These are phyloP conservation scores for Spongilla lacustris DNA, from an alignment of 37 sponge, comb jelly and placozoan species.

Conservation along the genomic window DNA sequence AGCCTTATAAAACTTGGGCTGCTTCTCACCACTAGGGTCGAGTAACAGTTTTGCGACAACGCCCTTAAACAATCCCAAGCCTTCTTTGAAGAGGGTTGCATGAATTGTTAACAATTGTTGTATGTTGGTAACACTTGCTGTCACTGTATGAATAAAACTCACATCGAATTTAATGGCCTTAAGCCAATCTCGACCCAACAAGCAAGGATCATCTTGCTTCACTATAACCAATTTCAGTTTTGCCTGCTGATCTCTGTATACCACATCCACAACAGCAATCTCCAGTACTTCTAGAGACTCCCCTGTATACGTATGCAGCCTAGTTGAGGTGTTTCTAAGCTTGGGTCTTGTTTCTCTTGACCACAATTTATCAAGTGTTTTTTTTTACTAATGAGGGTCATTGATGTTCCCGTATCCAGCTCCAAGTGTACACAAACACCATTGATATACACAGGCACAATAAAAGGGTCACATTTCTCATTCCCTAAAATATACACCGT, in stretches of 20 bases:
- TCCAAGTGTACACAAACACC: neutral
- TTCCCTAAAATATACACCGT: neutral
- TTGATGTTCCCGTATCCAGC: constrained; percentile 22
- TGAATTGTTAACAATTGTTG: constrained; percentile 20
- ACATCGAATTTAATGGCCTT: too few species aligned
- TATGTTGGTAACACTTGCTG: neutral
- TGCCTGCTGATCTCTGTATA: too few species aligned
- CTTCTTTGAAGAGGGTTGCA: constrained; percentile 19
- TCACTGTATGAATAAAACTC: neutral
- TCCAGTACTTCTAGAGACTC: too few species aligned
- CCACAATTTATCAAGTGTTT: neutral
- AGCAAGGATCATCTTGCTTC: too few species aligned
- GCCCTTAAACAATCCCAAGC: neutral
- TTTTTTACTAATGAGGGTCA: constrained; percentile 5
- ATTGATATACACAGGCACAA: neutral
- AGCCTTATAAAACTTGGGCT: constrained; percentile 35
- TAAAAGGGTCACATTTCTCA: neutral
- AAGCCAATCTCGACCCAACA: too few species aligned
- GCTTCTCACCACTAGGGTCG: neutral
- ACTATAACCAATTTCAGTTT: too few species aligned
- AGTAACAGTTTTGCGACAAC: constrained; percentile 17
- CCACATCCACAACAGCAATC: too few species aligned
- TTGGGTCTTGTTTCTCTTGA: too few species aligned
- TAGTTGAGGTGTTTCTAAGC: too few species aligned
- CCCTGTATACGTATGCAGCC: too few species aligned